A percentile compares a stretch with the other conserved stretches of the same genome.
These are phyloP conservation scores for Galerucella calmariensis DNA, from an alignment of 2,888 invertebrate genomes.

Conservation along the genomic window DNA sequence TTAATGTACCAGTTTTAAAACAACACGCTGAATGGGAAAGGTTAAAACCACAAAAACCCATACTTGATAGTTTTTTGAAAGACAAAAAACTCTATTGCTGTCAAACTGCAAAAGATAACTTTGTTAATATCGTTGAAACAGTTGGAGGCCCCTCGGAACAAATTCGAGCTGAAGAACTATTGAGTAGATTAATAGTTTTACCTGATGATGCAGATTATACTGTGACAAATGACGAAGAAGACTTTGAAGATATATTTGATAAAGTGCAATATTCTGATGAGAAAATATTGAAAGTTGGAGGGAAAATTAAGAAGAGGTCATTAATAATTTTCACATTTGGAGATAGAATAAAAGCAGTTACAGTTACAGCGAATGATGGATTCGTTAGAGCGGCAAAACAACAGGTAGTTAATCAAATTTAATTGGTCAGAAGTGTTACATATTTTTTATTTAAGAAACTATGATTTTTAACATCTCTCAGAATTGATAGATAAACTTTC, in stretches of 20 bases:
- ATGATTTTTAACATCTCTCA: background rate
- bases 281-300: slow-evolving; percentile 71
- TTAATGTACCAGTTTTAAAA: slow-evolving; percentile 81
- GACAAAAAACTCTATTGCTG: slow-evolving; percentile 84
- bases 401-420: slow-evolving; percentile 72
- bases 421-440: background rate
- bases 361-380: slow-evolving; percentile 92
- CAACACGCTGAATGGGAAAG: slow-evolving; percentile 89
- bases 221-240: slow-evolving; percentile 49
- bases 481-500: background rate
- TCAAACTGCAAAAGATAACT: slow-evolving; percentile 83
- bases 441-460: background rate
- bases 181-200: slow-evolving; percentile 74
- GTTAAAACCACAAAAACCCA: slow-evolving; percentile 80
- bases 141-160: slow-evolving; percentile 87
- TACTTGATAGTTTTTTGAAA: slow-evolving; percentile 80
- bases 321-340: slow-evolving; percentile 93
- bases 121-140: slow-evolving; percentile 82
- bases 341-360: slow-evolving; percentile 85
- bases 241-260: slow-evolving; percentile 53
- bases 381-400: slow-evolving; percentile 91
- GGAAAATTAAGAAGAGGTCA: slow-evolving; percentile 86
- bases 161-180: slow-evolving; percentile 75
- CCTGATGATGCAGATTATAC: slow-evolving; percentile 77
- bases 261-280: slow-evolving; percentile 58